These are phyloP conservation scores for Hemitrygon akajei DNA, from an alignment of 2,797 vertebrate genomes.

Conservation along the genomic window DNA sequence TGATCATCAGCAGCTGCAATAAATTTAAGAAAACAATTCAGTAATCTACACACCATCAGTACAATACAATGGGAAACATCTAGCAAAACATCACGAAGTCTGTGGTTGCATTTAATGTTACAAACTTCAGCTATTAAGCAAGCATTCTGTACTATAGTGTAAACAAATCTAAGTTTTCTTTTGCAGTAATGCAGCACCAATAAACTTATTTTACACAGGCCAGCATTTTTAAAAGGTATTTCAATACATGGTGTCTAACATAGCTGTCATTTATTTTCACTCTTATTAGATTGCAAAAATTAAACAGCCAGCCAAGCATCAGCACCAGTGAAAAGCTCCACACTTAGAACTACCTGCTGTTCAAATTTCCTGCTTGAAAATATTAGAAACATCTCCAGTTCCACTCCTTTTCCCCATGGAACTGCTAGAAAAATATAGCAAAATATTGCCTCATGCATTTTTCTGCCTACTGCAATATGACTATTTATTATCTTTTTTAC, in stretches of 20 bases:
- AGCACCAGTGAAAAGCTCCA: not conserved
- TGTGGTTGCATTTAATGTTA: not conserved
- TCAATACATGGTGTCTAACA: not conserved
- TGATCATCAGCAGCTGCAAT: not conserved
- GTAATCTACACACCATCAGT: not conserved
- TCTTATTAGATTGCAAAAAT: not conserved
- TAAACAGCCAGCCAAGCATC: not conserved
- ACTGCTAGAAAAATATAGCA: no score
- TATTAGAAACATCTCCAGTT: not conserved
- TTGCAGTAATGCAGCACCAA: not conserved
- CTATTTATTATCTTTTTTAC: not conserved
- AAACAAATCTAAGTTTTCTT: not conserved
- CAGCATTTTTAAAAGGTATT: not conserved
- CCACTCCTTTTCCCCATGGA: no score
- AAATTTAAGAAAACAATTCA: conserved; percentile 10
- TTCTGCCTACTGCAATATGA: not conserved
- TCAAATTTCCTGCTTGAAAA: not conserved
- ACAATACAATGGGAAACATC: not conserved
- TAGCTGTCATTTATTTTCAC: not conserved
- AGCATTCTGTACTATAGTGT: not conserved
- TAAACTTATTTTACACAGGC: not conserved
- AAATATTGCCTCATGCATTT: not conserved
- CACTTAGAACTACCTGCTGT: not conserved
- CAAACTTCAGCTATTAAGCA: not conserved
- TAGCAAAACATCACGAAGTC: not conserved